A percentile compares a stretch with the other conserved stretches of the same genome.
Conservation (phyloP, 2,113 vertebrate genomes). For the Poicephalus gulielmi region DNA sequence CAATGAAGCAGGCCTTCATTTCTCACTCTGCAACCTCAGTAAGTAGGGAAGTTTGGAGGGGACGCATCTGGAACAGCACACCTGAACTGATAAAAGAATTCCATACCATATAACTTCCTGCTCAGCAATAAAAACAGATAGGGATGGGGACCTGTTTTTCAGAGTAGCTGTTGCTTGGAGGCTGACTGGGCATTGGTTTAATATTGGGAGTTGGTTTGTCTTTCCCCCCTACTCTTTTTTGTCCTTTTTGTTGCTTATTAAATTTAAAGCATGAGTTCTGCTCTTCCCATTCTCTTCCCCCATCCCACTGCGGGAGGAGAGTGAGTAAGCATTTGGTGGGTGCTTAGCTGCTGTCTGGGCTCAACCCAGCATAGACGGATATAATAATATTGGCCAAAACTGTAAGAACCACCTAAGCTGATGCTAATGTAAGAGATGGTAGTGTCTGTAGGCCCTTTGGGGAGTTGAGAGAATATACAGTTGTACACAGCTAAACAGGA, state of each 20-base stretch:
- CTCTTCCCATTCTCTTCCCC: neutral
- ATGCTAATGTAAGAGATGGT: neutral
- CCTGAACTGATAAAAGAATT: neutral
- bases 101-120: fast-evolving
- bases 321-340: neutral
- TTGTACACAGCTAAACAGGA: neutral
- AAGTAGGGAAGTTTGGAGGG: neutral
- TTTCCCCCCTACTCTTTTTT: neutral
- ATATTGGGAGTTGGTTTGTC: neutral
- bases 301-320: neutral
- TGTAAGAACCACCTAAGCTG: neutral
- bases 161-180: neutral
- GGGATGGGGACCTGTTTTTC: neutral
- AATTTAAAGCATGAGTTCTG: neutral
- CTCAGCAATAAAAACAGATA: neutral
- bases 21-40: neutral
- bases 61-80: neutral
- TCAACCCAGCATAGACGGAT: neutral
- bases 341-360: neutral
- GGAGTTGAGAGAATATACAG: neutral
- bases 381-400: neutral
- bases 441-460: neutral
- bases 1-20: neutral
- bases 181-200: neutral
- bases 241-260: neutral